Conservation (phyloP, 2,888 invertebrate species). For the Melanotus villosus region DNA sequence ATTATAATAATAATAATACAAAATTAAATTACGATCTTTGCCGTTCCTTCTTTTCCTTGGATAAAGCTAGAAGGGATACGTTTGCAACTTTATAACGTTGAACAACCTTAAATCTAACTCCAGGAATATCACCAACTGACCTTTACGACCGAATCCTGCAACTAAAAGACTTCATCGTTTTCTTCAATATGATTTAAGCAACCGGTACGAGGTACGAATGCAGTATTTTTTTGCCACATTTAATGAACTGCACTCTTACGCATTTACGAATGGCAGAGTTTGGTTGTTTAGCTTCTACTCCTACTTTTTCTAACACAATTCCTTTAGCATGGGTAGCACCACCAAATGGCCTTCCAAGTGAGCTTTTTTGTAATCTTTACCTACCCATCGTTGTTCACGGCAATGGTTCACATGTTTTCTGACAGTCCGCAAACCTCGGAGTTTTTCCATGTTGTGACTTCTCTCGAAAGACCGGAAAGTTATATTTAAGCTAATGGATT, state of each 20-base stretch:
- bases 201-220: constrained; percentile 99
- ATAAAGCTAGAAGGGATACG: constrained; percentile 97
- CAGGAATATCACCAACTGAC: constrained; percentile 99
- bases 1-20: constrained; percentile 75
- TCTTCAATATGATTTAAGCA: constrained; percentile 99
- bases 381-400: constrained; percentile 98
- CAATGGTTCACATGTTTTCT: constrained; percentile 98
- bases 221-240: constrained; percentile 99
- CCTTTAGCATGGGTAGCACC: constrained; percentile 99
- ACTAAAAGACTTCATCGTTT: constrained; percentile 99
- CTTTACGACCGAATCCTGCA: constrained; percentile 99
- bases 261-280: constrained; percentile 99
- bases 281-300: constrained; percentile 99
- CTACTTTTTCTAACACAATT: constrained; percentile 99
- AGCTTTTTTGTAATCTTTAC: constrained; percentile 99
- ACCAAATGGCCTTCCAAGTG: constrained; percentile 99
- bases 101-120: constrained; percentile 84
- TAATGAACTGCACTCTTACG: constrained; percentile 98
- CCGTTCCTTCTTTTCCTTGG: constrained; percentile 99
- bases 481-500: too few relatives aligned
- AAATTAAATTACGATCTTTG: constrained; percentile 89
- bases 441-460: constrained; percentile 81
- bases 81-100: constrained; percentile 95
- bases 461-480: constrained; percentile 56
- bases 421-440: constrained; percentile 98